Conservation (phyloP, 2,888 invertebrate species). For the Idaea aversata region DNA sequence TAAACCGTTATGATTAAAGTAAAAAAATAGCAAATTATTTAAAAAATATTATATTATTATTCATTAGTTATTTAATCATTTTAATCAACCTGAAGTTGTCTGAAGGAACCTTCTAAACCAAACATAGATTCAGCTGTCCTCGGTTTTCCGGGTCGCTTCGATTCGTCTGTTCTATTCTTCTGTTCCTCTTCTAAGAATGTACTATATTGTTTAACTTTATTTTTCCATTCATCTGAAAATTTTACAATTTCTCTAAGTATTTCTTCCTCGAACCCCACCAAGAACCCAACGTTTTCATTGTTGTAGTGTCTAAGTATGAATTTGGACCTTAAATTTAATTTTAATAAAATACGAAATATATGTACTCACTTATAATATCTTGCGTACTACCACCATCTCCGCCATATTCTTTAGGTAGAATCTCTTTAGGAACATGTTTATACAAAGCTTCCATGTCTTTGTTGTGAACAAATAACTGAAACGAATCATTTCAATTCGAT, state of each 20-base stretch:
- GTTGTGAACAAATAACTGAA: constrained; percentile 76
- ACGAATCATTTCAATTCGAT: background rate
- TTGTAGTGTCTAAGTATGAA: too few species aligned
- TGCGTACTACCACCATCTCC: constrained; percentile 79
- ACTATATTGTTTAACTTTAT: constrained; percentile 69
- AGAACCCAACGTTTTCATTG: too few species aligned
- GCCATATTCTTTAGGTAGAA: constrained; percentile 84
- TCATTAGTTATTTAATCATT: background rate
- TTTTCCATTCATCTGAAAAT: constrained; percentile 55
- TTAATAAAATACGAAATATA: too few species aligned
- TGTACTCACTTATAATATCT: constrained; percentile 59
- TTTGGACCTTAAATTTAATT: too few species aligned
- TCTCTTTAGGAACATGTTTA: constrained; percentile 47
- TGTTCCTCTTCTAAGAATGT: constrained; percentile 76
- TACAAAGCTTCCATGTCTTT: constrained; percentile 79
- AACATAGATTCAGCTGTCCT: constrained; percentile 77
- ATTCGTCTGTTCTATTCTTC: constrained; percentile 75
- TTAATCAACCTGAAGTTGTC: constrained; percentile 69
- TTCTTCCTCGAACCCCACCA: too few species aligned
- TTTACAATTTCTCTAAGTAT: too few species aligned
- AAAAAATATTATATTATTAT: too few species aligned
- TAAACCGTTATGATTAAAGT: too few species aligned
- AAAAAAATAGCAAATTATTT: too few species aligned
- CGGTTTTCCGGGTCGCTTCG: constrained; percentile 76
- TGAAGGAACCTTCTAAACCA: constrained; percentile 80